Evolutionary conservation across 2,888 invertebrate species (phyloP).

Genomic region (Ophion ventricosus): DNA sequence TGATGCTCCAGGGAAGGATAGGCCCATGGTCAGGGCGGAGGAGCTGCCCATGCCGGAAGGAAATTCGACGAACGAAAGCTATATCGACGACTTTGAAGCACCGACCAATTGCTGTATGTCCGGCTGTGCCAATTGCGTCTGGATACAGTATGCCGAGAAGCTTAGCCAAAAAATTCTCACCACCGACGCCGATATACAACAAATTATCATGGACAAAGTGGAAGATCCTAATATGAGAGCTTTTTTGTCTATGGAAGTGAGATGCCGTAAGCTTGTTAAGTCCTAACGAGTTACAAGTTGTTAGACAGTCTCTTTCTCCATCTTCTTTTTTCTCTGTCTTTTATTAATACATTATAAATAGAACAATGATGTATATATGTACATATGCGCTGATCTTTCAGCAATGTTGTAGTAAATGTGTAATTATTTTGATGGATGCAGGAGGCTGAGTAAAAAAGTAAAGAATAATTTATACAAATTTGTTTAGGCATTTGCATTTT

Average conservation of each 20-base stretch:
- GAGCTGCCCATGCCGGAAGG: conserved; percentile 47
- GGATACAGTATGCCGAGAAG: conserved; percentile 94
- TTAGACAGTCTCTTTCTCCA: neutral
- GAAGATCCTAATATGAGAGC: conserved; percentile 92
- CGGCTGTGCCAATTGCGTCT: conserved; percentile 97
- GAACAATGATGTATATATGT: conserved; percentile 19
- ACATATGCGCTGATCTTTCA: conserved; percentile 21
- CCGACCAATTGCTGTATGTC: conserved; percentile 96
- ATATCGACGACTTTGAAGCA: conserved; percentile 43
- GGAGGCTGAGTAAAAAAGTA: neutral
- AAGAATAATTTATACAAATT: neutral
- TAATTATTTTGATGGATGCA: too few species aligned
- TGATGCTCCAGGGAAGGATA: conserved; percentile 24
- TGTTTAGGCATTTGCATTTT: too few species aligned
- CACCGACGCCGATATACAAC: conserved; percentile 88
- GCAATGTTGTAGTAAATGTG: neutral
- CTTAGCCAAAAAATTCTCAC: conserved; percentile 87
- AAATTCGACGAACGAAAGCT: conserved; percentile 1
- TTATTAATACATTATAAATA: neutral
- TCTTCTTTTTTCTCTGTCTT: too few species aligned
- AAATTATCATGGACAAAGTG: conserved; percentile 90
- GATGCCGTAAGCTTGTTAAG: conserved; percentile 78
- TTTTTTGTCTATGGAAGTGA: conserved; percentile 91
- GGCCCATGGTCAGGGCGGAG: conserved; percentile 60
- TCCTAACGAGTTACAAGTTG: conserved; percentile 42